Evolutionary conservation across 2,113 vertebrate species (phyloP).

Genomic region (Electrona antarctica): DNA sequence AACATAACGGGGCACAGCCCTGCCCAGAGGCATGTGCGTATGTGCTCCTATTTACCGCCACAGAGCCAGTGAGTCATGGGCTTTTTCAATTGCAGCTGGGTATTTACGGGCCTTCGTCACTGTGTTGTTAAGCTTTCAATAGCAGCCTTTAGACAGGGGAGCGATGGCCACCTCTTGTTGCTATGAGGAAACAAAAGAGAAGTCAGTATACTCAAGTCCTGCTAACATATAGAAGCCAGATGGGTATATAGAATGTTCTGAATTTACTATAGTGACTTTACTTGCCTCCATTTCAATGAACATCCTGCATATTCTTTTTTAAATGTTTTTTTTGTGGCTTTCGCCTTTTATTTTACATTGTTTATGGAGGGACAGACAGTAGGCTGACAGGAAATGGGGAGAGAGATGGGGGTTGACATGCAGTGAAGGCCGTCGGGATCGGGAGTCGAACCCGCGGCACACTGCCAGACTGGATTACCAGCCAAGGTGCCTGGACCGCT

Average conservation of each 20-base stretch:
- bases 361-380: too few relatives aligned
- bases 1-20: conserved; percentile 22
- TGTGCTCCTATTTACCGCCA: conserved; percentile 18
- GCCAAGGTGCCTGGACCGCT: too few relatives aligned
- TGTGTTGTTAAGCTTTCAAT: conserved; percentile 33
- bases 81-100: conserved; percentile 35
- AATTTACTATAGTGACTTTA: background rate
- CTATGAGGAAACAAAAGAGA: conserved; percentile 3
- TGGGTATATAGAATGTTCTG: background rate
- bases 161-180: conserved; percentile 21
- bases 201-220: conserved; percentile 25
- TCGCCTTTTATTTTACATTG: too few relatives aligned
- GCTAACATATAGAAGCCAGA: conserved; percentile 4
- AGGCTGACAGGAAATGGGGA: too few relatives aligned
- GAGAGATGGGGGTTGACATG: background rate
- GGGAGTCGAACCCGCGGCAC: too few relatives aligned
- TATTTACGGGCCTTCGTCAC: conserved; percentile 43
- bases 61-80: conserved; percentile 31
- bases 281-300: too few relatives aligned
- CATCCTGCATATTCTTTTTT: too few relatives aligned
- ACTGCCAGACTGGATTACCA: too few relatives aligned
- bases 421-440: too few relatives aligned
- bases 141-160: conserved; percentile 28
- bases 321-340: too few relatives aligned
- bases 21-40: conserved; percentile 20